These are phyloP conservation scores for Nephrotoma appendiculata DNA, from an alignment of 2,888 invertebrate species.

Conservation along the genomic window DNA sequence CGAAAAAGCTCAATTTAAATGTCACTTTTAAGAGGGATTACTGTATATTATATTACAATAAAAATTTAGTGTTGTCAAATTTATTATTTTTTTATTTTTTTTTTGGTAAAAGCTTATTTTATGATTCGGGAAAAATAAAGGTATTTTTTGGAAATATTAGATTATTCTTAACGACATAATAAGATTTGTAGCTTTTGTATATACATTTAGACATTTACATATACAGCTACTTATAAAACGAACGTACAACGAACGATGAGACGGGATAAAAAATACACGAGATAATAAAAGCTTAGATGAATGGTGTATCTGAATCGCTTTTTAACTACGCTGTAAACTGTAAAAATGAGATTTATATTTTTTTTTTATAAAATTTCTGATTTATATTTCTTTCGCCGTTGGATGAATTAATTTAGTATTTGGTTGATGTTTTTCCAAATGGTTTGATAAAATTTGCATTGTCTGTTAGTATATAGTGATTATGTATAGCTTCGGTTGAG, in stretches of 20 bases:
- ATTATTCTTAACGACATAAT: not conserved
- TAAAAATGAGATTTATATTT: not conserved
- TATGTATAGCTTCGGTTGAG: too few relatives aligned
- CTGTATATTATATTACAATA: not conserved
- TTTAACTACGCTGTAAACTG: not conserved
- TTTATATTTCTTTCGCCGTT: not conserved
- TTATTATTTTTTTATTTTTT: too few relatives aligned
- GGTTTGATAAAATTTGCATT: too few relatives aligned
- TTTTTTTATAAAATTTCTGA: not conserved
- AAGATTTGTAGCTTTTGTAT: not conserved
- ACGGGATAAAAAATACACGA: not conserved
- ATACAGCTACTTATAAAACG: not conserved
- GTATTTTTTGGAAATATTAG: not conserved
- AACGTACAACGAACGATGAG: not conserved
- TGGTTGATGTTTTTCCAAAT: not conserved
- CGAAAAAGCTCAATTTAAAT: not conserved
- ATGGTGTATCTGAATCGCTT: not conserved
- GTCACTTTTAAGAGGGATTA: not conserved
- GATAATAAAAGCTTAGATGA: not conserved
- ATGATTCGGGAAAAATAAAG: not conserved
- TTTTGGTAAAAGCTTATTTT: not conserved
- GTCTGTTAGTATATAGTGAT: too few relatives aligned
- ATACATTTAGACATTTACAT: not conserved
- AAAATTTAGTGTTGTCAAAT: not conserved
- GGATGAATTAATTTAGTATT: not conserved